Conservation (phyloP, 1,140 invertebrate species). For the Hycleus cichorii region DNA sequence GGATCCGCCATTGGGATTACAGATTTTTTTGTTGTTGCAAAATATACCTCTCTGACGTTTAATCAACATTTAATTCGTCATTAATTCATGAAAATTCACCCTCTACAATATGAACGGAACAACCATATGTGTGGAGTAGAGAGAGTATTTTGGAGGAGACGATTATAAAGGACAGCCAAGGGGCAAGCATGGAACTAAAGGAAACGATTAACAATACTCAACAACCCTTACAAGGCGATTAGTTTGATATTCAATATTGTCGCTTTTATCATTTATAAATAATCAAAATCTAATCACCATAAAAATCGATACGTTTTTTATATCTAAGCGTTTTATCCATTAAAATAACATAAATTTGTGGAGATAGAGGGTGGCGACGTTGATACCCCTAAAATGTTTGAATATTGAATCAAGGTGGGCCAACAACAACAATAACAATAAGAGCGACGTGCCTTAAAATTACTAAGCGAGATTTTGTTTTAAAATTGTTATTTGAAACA, state of each 20-base stretch:
- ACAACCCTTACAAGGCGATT: too few relatives aligned
- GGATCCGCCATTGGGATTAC: too few relatives aligned
- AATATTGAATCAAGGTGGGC: conserved; percentile 18
- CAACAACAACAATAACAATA: conserved; percentile 1
- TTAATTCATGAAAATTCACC: too few relatives aligned
- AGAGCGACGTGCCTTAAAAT: conserved; percentile 10
- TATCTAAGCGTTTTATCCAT: conserved; percentile 11
- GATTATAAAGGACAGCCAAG: conserved; percentile 10
- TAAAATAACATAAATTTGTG: conserved; percentile 12
- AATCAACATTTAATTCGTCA: too few relatives aligned
- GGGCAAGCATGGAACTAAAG: conserved; percentile 4
- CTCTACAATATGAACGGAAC: too few relatives aligned
- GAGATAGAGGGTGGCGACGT: conserved; percentile 3
- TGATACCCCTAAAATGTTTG: conserved; percentile 17
- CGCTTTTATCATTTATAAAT: too few relatives aligned
- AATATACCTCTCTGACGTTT: too few relatives aligned
- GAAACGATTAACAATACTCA: conserved; percentile 19
- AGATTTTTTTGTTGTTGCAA: too few relatives aligned
- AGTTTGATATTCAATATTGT: too few relatives aligned
- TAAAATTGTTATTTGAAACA: conserved; percentile 8
- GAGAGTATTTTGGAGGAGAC: too few relatives aligned
- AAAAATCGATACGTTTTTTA: background rate
- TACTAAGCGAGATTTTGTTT: conserved; percentile 12
- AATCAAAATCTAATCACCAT: too few relatives aligned
- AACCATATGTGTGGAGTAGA: too few relatives aligned